phyloP scores from a whole-genome alignment of 2,113 vertebrate genomes.

The Hemicordylus capensis region DNA sequence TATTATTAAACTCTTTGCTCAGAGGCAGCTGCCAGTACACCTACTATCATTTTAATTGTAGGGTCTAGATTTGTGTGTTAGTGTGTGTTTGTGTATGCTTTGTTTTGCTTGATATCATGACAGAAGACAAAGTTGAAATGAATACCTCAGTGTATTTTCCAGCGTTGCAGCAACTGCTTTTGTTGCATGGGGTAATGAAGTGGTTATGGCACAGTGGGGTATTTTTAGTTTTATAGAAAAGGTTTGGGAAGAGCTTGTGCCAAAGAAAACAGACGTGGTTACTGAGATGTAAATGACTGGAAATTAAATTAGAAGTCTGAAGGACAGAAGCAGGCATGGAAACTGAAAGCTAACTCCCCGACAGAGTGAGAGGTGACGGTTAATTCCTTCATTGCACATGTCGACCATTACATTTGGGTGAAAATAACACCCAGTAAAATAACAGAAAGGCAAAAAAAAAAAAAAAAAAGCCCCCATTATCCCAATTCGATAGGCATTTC shows the following conservation, averaged over 20 bases:
- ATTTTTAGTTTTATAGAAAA: constrained; percentile 71
- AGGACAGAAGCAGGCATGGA: constrained; percentile 39
- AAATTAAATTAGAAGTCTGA: constrained; percentile 51
- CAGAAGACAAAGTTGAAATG: constrained; percentile 69
- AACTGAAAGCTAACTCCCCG: constrained; percentile 8
- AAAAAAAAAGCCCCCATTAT: constrained; percentile 17
- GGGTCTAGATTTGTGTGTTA: constrained; percentile 76
- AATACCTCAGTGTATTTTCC: constrained; percentile 56
- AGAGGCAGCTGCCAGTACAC: constrained; percentile 82
- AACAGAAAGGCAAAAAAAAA: constrained; percentile 19
- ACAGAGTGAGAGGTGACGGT: constrained; percentile 4
- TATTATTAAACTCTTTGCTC: constrained; percentile 82
- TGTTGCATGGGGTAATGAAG: constrained; percentile 52
- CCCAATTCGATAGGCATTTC: constrained; percentile 11
- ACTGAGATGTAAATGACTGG: constrained; percentile 51
- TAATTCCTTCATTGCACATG: fast-evolving
- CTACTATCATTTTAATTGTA: constrained; percentile 89
- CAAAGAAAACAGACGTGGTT: constrained; percentile 58
- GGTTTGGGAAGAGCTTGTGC: constrained; percentile 47
- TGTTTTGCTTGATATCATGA: constrained; percentile 65
- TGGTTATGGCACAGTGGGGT: constrained; percentile 47
- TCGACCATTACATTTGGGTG: neutral
- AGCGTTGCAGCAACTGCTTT: constrained; percentile 53
- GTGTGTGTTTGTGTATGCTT: constrained; percentile 28
- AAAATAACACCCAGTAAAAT: neutral